Evolutionary conservation across 2,888 invertebrate species (phyloP), one percentile per base, ranked within the genome.

Genomic region (Acleris cristana): DNA sequence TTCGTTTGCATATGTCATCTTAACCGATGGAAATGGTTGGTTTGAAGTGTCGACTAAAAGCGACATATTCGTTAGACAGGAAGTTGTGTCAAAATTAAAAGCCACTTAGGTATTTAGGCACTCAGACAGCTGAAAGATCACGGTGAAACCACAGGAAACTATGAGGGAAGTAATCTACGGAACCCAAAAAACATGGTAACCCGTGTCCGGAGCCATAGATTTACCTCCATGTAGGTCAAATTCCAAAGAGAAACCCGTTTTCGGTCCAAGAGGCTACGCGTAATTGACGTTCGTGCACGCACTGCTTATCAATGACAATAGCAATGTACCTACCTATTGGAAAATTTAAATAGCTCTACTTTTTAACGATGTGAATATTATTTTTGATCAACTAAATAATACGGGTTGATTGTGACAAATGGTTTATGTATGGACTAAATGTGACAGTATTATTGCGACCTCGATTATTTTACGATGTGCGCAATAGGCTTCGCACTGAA

Each of bases 381-480:
- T 14, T 34, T 44, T 66, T 61, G n/a, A 30, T 23, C 21, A 30
- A 56, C 26, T n/a, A 30, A 55, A 61, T 56, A 56, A 61, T 52
- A 44, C 56, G n/a, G 14, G 40, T 45, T 18, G 14, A 64, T 44
- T 10, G 21, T 57, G 49, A 64, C 23, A 57, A 57, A 55, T 56
- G 23, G 10, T 57, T 64, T 30, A 44, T 44, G 57, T 57, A 57
- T 51, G 44, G 52, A 30, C 52, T 26, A 64, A 64, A 64, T 64
- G 57, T 44, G 5, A 14, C 64, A 64, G 56, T 34, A n/a, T 23
- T 34, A 19, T 23, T 40, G 44, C 44, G 57, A 52, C 64, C 64
- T 64, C 40, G 57, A 64, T n/a, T 64, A 52, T 62, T 52, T 62
- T 57, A 62, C 57, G 66, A 48, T 30, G 45, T 45, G 52, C 34